These are phyloP conservation scores for Alectura lathami DNA, from an alignment of 2,113 vertebrate genomes.

Conservation along the genomic window DNA sequence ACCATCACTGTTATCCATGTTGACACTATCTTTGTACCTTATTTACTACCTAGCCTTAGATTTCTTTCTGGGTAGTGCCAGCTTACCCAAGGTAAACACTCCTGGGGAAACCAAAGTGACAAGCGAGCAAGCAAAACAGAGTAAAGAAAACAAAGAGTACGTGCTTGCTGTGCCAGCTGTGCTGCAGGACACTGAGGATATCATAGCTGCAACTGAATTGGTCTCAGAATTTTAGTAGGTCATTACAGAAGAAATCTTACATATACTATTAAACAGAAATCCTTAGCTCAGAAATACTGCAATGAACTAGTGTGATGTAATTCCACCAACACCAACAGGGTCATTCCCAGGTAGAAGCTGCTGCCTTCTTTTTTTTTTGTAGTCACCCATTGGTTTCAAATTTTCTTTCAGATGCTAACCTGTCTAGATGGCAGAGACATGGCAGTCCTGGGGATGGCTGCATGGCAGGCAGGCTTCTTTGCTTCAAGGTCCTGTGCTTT, in stretches of 20 bases:
- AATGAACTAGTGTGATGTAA: background rate
- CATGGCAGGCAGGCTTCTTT: background rate
- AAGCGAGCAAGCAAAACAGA: background rate
- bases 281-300: background rate
- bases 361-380: background rate
- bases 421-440: background rate
- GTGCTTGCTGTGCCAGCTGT: background rate
- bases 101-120: background rate
- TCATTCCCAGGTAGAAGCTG: background rate
- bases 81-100: background rate
- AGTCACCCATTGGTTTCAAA: background rate
- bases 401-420: background rate
- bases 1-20: background rate
- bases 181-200: background rate
- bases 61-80: background rate
- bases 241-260: background rate
- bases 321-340: background rate
- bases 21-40: background rate
- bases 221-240: background rate
- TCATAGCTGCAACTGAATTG: background rate
- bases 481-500: background rate
- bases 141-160: background rate
- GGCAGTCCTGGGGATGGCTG: background rate
- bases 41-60: background rate
- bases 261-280: background rate